Evolutionary conservation across 2,888 invertebrate species (phyloP).

Genomic region (Aspidiotus destructor): DNA sequence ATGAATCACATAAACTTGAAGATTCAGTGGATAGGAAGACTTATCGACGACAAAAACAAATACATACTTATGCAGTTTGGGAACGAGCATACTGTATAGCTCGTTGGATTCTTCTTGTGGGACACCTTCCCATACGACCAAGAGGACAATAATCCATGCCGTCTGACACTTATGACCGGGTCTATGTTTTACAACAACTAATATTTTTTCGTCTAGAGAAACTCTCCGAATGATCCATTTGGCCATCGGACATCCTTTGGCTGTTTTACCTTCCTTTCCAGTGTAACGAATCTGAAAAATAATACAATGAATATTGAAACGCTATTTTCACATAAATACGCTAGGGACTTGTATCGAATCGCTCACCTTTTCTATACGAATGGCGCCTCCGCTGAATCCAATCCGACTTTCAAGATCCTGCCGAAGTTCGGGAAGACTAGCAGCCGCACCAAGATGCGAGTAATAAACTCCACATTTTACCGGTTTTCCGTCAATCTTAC

Average conservation of each 20-base stretch:
- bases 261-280: constrained; percentile 90
- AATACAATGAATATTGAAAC: neutral
- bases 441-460: constrained; percentile 79
- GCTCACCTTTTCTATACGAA: constrained; percentile 78
- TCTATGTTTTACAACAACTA: constrained; percentile 80
- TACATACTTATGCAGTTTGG: constrained; percentile 59
- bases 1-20: neutral
- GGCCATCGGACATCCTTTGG: constrained; percentile 89
- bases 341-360: too few species aligned
- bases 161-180: constrained; percentile 65
- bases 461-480: constrained; percentile 90
- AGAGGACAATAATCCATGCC: constrained; percentile 79
- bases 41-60: neutral
- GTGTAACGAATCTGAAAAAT: constrained; percentile 56
- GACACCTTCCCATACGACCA: constrained; percentile 93
- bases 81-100: constrained; percentile 71
- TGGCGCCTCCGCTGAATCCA: constrained; percentile 70
- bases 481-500: constrained; percentile 73
- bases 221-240: constrained; percentile 91
- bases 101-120: constrained; percentile 68
- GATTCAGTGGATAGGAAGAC: neutral
- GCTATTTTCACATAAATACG: too few species aligned
- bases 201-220: constrained; percentile 74
- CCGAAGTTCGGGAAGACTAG: constrained; percentile 65
- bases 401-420: constrained; percentile 76